Conservation (phyloP, 1,140 invertebrate species). For the Drosophila pandora region DNA sequence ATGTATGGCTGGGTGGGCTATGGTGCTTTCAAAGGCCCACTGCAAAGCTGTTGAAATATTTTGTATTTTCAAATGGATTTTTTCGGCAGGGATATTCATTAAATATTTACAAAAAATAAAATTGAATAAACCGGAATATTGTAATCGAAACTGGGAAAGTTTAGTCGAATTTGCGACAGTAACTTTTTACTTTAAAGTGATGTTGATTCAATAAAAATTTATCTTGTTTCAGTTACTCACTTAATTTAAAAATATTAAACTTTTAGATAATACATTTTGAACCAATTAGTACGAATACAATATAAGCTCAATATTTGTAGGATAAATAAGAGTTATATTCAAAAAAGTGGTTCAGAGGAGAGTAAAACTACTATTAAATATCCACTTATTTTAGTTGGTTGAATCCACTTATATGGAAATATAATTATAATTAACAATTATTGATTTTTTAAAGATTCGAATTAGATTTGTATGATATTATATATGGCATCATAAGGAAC, state of each 20-base stretch:
- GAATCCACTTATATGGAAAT: no score
- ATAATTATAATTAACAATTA: no score
- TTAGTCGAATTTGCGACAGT: neutral
- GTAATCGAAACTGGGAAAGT: conserved; percentile 9
- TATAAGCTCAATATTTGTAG: no score
- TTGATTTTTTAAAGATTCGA: conserved; percentile 8
- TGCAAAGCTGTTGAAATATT: conserved; percentile 24
- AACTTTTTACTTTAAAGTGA: neutral
- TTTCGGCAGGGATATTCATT: conserved; percentile 27
- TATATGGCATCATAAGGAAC: conserved; percentile 34
- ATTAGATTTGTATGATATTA: conserved; percentile 7
- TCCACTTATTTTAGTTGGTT: no score
- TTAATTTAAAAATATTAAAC: neutral
- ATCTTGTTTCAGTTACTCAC: neutral
- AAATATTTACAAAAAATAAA: conserved; percentile 26
- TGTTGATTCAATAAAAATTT: neutral
- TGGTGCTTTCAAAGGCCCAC: conserved; percentile 11
- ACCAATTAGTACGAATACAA: no score
- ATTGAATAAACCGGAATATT: conserved; percentile 14
- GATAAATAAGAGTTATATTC: no score
- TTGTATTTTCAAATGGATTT: conserved; percentile 13
- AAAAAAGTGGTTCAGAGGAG: no score
- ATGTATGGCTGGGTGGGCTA: conserved; percentile 16
- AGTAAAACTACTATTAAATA: no score
- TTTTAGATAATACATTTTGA: neutral